Base-by-base conservation (phyloP, 2,113 vertebrate species). In the Bubo blakistoni region DNA sequence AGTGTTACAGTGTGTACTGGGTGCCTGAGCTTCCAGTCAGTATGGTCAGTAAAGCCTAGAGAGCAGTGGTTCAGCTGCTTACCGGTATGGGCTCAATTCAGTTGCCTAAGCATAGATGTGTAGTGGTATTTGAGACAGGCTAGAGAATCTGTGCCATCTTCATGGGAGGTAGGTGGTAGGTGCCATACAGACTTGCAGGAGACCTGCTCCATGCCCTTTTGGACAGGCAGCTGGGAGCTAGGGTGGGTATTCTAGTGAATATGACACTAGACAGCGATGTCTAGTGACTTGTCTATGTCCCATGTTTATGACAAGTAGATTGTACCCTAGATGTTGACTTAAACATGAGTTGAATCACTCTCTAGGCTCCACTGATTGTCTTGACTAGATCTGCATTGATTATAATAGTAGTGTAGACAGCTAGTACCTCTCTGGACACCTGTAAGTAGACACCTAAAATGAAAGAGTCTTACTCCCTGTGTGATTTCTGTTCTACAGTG, bases 391-490 rank as follows among this genome's bases (percentile, higher is more conserved):
- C 46, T 74, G 30, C 10, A 30, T 44, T 4, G 7, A 42, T 79
- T 67, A 5, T 38, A n/a, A 25, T 17, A 30, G 51, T 3, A 10
- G 14, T 13, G 16, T 49, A 54, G 49, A n/a, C 22, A 61, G 0
- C 14, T 54, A 9, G 29, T 52, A 42, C 32, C 42, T 54, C 47
- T 58, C 7, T 71, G 77, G 58, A 71, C n/a, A 32, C 19, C 18
- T 59, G 0, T 36, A 36, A 1, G 2, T 7, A 17, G 36, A n/a
- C 13, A 40, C 17, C 22, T 52, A 32, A 38, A 32, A 32, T 25
- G 30, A 47, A 49, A 79, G 7, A 0, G 0, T 24, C 42, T 71
- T 80, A n/a, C 16, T 58, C 25, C 25, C 11, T 82, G 29, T 42
- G 9, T 27, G 22, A n/a, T 12, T 52, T 74, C 34, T 49, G 21